Conservation (phyloP, 2,113 vertebrate genomes). For the Todiramphus saurophagus region DNA sequence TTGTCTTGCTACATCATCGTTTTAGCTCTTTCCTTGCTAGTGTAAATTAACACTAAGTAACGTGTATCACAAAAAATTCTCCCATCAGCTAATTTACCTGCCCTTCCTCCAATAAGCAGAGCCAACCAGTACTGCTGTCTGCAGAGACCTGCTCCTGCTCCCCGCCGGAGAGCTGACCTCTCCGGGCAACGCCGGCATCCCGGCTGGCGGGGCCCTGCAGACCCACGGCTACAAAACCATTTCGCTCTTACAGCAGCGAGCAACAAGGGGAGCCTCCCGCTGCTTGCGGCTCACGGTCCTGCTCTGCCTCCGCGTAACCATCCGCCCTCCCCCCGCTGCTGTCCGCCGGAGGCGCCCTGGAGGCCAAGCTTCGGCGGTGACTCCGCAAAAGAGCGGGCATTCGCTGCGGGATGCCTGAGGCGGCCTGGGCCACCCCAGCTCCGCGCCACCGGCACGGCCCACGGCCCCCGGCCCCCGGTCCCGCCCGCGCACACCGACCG, state of each 20-base stretch:
- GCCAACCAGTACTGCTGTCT: rapidly evolving
- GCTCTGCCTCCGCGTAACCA: background rate
- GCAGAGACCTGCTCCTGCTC: background rate
- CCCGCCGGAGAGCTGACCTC: background rate
- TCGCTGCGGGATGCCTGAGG: too few species aligned
- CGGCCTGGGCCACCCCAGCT: too few species aligned
- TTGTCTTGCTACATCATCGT: rapidly evolving
- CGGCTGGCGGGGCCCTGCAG: background rate
- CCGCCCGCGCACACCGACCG: too few species aligned
- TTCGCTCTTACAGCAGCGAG: rapidly evolving
- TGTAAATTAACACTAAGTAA: rapidly evolving
- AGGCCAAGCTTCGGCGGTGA: background rate
- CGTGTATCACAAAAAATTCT: rapidly evolving
- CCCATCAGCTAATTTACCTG: rapidly evolving
- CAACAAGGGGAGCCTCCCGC: background rate
- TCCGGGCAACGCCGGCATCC: background rate
- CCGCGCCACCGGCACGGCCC: too few species aligned
- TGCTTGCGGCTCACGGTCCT: background rate
- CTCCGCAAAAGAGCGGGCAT: background rate
- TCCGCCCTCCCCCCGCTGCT: background rate
- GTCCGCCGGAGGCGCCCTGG: background rate
- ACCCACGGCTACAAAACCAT: rapidly evolving
- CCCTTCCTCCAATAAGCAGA: background rate
- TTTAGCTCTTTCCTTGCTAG: background rate
- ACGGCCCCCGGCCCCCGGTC: too few species aligned